Base-by-base conservation (phyloP, 2,797 vertebrate genomes). In the Phrynocephalus forsythii region DNA sequence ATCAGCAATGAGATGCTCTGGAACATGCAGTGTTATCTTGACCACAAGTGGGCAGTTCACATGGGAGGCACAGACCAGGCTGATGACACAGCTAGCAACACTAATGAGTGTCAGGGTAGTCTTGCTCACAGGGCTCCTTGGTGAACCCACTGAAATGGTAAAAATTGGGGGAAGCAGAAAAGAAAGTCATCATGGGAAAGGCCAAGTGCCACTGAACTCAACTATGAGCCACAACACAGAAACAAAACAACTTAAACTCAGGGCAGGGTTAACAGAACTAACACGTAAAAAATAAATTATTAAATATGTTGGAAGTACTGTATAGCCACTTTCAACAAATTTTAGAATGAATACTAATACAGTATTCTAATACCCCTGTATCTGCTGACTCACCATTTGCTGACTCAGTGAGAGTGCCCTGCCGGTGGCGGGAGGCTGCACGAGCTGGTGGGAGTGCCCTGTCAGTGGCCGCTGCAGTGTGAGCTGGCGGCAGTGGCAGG, bases 31-130 rank as follows among this genome's bases (percentile, higher is more conserved):
- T 84, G 99, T 98, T 88, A 99, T 99, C 86, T 98, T 98, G 80
- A 99, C 99, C 0, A 98, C 96, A 0, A 99, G 97, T 69, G 97
- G 98, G 86, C 99, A 99, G 95, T 97, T 97, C 90, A 98, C 97
- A 79, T 99, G 99, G 33, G 99, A 98, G 26, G 98, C 96, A 93
- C 97, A 99, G 73, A 98, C 99, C 80, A 99, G 97, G 94, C 99
- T 97, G 79, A 99, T 97, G 93, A 98, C 96, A 6, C 99, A 99
- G 96, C 98, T 99, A 38, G 98, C 97, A 94, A 99, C 95, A 16
- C 99, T 99, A 97, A 99, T 99, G 94, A 99, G 96, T 24, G 99
- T 99, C 96, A 99, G 96, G 2, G 99, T 99, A 93, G 99, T 99
- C 96, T 99, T 99, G 95, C 98, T 99, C 96, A 99, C 98, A 1